These are phyloP conservation scores for Serilophus lunatus DNA, from an alignment of 2,113 vertebrate species.

Conservation along the genomic window DNA sequence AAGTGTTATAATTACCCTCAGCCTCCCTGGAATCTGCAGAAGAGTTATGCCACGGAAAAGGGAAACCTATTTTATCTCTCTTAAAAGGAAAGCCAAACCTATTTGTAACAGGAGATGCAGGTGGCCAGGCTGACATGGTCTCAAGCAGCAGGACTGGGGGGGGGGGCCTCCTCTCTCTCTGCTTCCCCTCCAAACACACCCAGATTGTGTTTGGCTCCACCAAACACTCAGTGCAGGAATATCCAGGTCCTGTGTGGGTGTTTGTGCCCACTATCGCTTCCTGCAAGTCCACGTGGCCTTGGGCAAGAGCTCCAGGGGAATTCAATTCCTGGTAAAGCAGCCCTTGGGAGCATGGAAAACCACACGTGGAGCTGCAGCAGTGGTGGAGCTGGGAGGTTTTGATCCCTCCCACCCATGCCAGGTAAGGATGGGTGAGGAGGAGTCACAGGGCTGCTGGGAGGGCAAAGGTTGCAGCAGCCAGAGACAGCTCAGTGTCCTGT, in stretches of 20 bases:
- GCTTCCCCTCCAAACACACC: neutral
- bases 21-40: neutral
- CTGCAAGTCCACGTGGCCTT: fast-evolving
- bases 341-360: fast-evolving
- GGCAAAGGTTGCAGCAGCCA: neutral
- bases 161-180: neutral
- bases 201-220: fast-evolving
- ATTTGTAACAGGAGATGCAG: neutral
- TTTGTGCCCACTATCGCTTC: fast-evolving
- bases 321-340: fast-evolving
- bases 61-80: neutral
- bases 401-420: neutral
- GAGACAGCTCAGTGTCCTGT: neutral
- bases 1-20: neutral
- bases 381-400: fast-evolving
- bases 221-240: fast-evolving
- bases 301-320: neutral
- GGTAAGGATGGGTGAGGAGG: neutral
- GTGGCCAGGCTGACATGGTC: neutral
- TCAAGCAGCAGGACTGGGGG: fast-evolving
- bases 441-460: neutral
- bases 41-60: fast-evolving
- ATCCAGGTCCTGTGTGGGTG: fast-evolving
- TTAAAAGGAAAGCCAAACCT: neutral
- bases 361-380: neutral